These are phyloP conservation scores for Acrocyrtus sp. DNA, from an alignment of 2,888 invertebrate species.

Conservation along the genomic window DNA sequence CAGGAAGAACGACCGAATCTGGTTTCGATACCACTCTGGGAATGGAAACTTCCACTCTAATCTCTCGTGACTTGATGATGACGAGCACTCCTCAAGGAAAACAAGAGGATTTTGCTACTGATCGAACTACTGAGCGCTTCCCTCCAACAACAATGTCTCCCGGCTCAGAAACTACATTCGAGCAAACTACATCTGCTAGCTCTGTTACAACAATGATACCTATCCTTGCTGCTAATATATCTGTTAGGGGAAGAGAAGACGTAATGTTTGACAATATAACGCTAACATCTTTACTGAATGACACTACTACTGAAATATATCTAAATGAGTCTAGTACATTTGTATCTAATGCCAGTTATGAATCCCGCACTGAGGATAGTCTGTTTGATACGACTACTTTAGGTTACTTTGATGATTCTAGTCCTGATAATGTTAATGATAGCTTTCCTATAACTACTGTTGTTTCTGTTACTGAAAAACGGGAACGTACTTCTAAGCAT, in stretches of 20 bases:
- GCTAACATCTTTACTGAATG: not conserved
- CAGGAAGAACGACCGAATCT: conserved; percentile 24
- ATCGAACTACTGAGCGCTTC: conserved; percentile 16
- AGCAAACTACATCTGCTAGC: not conserved
- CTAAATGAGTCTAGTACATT: not conserved
- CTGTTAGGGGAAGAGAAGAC: not conserved
- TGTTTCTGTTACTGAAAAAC: conserved; percentile 12
- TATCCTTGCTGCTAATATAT: not conserved
- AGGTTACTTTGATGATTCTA: not conserved
- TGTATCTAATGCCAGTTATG: not conserved
- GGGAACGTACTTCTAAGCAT: conserved; percentile 45
- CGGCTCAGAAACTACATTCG: not conserved
- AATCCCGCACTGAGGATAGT: conserved; percentile 8
- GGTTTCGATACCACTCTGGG: conserved; percentile 25
- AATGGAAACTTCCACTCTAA: not conserved
- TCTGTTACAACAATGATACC: not conserved
- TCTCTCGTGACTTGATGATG: not conserved
- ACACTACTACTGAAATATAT: not conserved
- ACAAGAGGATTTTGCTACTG: not conserved
- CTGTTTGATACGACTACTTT: conserved; percentile 8
- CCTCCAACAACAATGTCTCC: conserved; percentile 1
- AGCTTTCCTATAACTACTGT: conserved; percentile 2
- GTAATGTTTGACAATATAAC: not conserved
- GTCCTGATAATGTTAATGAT: conserved; percentile 5
- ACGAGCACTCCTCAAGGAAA: conserved; percentile 3